phyloP scores from a whole-genome alignment of 1,140 invertebrate genomes.

The Ceratoteleas bidentatus region DNA sequence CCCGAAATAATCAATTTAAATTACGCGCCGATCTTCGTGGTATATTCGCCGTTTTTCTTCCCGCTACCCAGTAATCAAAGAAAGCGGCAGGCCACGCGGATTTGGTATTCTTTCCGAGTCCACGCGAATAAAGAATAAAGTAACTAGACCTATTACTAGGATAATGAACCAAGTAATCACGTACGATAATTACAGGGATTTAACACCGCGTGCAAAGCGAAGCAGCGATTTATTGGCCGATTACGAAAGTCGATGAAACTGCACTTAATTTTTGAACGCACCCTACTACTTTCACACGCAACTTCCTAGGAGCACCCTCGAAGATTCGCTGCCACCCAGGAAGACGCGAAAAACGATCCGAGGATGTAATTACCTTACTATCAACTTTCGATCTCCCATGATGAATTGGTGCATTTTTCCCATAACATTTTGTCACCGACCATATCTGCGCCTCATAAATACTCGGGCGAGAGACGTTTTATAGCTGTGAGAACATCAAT shows the following conservation, averaged over 20 bases:
- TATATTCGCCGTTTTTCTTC: constrained; percentile 38
- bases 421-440: constrained; percentile 46
- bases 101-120: constrained; percentile 43
- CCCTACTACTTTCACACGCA: too few relatives aligned
- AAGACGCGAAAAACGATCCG: too few relatives aligned
- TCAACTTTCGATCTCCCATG: constrained; percentile 49
- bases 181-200: constrained; percentile 67
- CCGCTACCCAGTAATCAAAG: constrained; percentile 27
- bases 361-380: too few relatives aligned
- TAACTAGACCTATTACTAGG: constrained; percentile 62
- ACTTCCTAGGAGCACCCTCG: too few relatives aligned
- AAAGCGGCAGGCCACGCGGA: constrained; percentile 37
- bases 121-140: constrained; percentile 55
- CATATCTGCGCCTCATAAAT: constrained; percentile 49
- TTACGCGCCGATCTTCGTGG: constrained; percentile 40
- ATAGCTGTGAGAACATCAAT: constrained; percentile 39
- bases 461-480: constrained; percentile 38
- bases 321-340: too few relatives aligned
- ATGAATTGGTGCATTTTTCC: constrained; percentile 51
- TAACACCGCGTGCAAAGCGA: constrained; percentile 37
- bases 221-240: constrained; percentile 61
- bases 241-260: constrained; percentile 63
- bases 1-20: constrained; percentile 42
- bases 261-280: too few relatives aligned
- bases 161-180: constrained; percentile 69